Conservation (phyloP, 2,888 invertebrate species). For the Nymphalis polychloros region DNA sequence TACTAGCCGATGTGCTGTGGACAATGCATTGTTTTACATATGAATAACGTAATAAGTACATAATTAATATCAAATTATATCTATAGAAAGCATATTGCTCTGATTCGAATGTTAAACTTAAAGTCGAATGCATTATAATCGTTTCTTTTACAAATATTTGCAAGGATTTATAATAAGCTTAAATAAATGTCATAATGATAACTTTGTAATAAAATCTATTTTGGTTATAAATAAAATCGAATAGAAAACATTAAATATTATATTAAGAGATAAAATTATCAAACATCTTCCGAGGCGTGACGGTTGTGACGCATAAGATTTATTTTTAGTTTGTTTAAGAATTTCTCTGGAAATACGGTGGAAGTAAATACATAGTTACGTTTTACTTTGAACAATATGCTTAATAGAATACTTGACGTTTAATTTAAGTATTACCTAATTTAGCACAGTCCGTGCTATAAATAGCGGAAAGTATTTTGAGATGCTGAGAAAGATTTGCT, state of each 20-base stretch:
- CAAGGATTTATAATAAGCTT: not conserved
- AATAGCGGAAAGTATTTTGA: too few relatives aligned
- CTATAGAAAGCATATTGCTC: too few relatives aligned
- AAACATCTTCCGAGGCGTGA: conserved; percentile 19
- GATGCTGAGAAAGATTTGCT: too few relatives aligned
- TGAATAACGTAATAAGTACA: too few relatives aligned
- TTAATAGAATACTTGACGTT: not conserved
- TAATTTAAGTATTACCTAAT: too few relatives aligned
- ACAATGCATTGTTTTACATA: conserved; percentile 9
- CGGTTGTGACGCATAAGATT: not conserved
- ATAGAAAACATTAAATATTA: conserved; percentile 18
- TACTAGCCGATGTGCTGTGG: conserved; percentile 71
- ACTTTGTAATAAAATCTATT: conserved; percentile 9
- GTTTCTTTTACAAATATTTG: not conserved
- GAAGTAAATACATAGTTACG: conserved; percentile 1
- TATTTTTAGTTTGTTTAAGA: conserved; percentile 17
- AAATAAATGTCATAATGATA: not conserved
- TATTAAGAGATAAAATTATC: conserved; percentile 13
- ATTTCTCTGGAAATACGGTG: conserved; percentile 20
- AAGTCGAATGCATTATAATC: too few relatives aligned
- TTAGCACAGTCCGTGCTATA: too few relatives aligned
- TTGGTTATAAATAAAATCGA: not conserved
- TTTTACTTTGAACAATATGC: not conserved
- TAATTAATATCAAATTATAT: too few relatives aligned
- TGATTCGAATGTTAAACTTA: too few relatives aligned